Evolutionary conservation across 2,113 vertebrate species (phyloP).

Genomic region (Calonectris borealis): DNA sequence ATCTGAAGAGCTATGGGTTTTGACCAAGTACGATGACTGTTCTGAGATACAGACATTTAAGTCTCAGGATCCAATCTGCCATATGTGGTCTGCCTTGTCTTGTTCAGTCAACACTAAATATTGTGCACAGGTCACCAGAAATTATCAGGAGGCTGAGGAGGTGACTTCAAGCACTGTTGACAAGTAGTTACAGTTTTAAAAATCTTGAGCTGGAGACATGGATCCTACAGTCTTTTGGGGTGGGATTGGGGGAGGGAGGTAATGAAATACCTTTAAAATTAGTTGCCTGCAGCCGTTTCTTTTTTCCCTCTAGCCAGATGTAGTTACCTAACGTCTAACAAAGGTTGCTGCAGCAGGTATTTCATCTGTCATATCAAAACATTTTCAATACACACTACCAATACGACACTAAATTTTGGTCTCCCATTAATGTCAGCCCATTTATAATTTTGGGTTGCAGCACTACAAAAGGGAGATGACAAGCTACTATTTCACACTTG

Average conservation of each 20-base stretch:
- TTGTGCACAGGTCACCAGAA: neutral
- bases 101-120: neutral
- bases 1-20: neutral
- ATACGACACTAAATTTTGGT: slow-evolving; percentile 68
- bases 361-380: slow-evolving; percentile 75
- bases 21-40: neutral
- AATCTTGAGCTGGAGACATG: neutral
- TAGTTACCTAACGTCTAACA: slow-evolving; percentile 59
- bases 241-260: neutral
- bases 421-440: slow-evolving; percentile 73
- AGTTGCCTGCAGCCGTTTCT: neutral
- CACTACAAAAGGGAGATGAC: slow-evolving; percentile 68
- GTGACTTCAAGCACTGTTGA: neutral
- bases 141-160: neutral
- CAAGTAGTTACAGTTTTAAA: neutral
- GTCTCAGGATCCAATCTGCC: neutral
- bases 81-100: neutral
- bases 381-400: slow-evolving; percentile 70
- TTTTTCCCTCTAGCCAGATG: neutral
- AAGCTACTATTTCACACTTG: slow-evolving; percentile 72
- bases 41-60: neutral
- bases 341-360: slow-evolving; percentile 59
- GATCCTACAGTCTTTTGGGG: neutral
- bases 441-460: slow-evolving; percentile 75
- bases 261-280: slow-evolving; percentile 48